Evolutionary conservation across 2,888 invertebrate species (phyloP).

Genomic region (Trimorus sp.): DNA sequence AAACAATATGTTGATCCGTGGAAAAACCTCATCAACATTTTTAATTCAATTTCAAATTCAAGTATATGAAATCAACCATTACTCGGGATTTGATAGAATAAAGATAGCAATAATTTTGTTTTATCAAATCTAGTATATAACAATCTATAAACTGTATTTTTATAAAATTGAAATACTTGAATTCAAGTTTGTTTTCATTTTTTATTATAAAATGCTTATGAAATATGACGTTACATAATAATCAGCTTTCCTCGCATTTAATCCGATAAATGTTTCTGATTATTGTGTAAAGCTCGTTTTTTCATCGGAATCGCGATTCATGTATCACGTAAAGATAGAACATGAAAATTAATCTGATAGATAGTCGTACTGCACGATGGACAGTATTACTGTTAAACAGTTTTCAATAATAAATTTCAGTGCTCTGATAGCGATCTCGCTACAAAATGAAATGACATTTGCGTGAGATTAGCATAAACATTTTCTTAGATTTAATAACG

Average conservation of each 20-base stretch:
- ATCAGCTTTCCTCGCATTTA: not conserved
- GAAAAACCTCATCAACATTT: too few relatives aligned
- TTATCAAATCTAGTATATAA: too few relatives aligned
- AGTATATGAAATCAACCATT: too few relatives aligned
- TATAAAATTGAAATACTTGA: too few relatives aligned
- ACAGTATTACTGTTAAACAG: slow-evolving; percentile 57
- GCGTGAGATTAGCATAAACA: slow-evolving; percentile 59
- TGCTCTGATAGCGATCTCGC: slow-evolving; percentile 57
- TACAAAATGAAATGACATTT: slow-evolving; percentile 58
- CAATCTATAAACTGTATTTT: too few relatives aligned
- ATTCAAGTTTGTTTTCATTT: too few relatives aligned
- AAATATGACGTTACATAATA: too few relatives aligned
- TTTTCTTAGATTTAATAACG: slow-evolving; percentile 63
- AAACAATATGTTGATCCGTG: too few relatives aligned
- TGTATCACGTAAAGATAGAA: slow-evolving; percentile 34
- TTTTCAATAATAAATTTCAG: slow-evolving; percentile 62
- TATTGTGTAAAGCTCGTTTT: slow-evolving; percentile 17
- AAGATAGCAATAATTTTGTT: too few relatives aligned
- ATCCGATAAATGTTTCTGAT: slow-evolving; percentile 5
- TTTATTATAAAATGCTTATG: too few relatives aligned
- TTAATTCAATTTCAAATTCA: too few relatives aligned
- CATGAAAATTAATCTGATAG: slow-evolving; percentile 52
- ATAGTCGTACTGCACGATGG: slow-evolving; percentile 43
- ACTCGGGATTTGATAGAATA: too few relatives aligned
- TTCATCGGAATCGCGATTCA: slow-evolving; percentile 26